Evolutionary conservation across 2,113 vertebrate species (phyloP).

Genomic region (western clawed frog (Xenopus tropicalis)): UCB_Xtro_10.0 CM004450.2:62447501-62448000

Average conservation of each 20-base stretch:
- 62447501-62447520: no score
- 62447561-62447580: not conserved
- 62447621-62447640: not conserved
- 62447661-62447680: no score
- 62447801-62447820: not conserved
- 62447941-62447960: not conserved
- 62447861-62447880: not conserved
- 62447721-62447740: not conserved
- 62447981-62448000: no score
- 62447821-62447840: not conserved
- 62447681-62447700: no score
- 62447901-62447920: not conserved
- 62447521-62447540: not conserved
- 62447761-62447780: not conserved
- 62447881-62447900: not conserved
- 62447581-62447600: conserved; percentile 9
- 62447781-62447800: not conserved
- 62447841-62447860: not conserved
- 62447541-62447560: not conserved
- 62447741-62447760: not conserved
- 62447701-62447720: no score
- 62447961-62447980: no score
- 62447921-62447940: not conserved
- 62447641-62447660: no score
- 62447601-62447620: not conserved